Evolutionary conservation across 2,888 invertebrate species (phyloP).

Genomic region (Tortricodes alternella): DNA sequence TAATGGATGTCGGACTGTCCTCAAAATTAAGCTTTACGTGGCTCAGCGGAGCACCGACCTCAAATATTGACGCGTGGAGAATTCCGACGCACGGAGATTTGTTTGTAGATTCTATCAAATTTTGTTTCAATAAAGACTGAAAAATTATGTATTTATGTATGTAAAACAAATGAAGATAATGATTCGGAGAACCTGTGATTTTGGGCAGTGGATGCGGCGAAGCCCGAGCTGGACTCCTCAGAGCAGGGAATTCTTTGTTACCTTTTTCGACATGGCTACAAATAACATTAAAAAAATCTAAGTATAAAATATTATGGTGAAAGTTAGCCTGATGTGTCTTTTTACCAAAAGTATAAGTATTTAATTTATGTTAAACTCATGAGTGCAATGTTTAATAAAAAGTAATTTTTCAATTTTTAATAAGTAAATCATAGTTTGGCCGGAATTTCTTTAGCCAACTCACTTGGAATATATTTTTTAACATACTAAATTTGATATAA

Average conservation of each 20-base stretch:
- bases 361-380: no score
- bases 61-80: conserved; percentile 41
- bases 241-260: conserved; percentile 11
- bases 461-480: no score
- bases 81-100: conserved; percentile 42
- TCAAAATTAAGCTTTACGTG: conserved; percentile 23
- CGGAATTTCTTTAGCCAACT: no score
- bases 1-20: conserved; percentile 12
- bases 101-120: conserved; percentile 36
- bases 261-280: background rate
- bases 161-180: no score
- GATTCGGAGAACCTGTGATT: conserved; percentile 31
- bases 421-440: no score
- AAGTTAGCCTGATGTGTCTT: no score
- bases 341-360: no score
- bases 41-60: conserved; percentile 32
- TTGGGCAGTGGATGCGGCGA: conserved; percentile 14
- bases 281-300: no score
- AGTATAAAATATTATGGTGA: no score
- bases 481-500: no score
- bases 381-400: no score
- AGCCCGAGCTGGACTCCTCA: conserved; percentile 14
- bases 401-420: no score
- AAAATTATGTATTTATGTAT: conserved; percentile 37
- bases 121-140: conserved; percentile 36